These are phyloP conservation scores for Saccostrea echinata DNA, from an alignment of 1,140 invertebrate species.

Conservation along the genomic window DNA sequence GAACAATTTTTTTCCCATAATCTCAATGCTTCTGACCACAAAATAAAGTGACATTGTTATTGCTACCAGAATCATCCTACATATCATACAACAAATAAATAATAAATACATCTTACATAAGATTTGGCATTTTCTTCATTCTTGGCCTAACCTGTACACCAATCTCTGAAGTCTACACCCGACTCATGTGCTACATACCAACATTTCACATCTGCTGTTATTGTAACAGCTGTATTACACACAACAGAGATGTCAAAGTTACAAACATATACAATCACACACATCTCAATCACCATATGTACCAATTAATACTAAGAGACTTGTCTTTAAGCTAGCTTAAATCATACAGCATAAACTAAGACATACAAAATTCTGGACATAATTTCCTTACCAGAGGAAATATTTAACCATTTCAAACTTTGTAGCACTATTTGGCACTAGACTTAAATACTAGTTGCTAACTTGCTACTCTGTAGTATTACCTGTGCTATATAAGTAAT, in stretches of 20 bases:
- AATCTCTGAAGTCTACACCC: not conserved
- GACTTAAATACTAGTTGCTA: not conserved
- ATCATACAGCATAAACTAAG: too few relatives aligned
- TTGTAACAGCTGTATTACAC: not conserved
- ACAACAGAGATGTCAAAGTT: not conserved
- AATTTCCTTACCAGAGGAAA: conserved; percentile 31
- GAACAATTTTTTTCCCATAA: not conserved
- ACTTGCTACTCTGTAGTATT: not conserved
- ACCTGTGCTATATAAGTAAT: not conserved
- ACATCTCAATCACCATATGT: too few relatives aligned
- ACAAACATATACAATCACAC: too few relatives aligned
- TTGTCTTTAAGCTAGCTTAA: too few relatives aligned
- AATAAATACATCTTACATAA: not conserved
- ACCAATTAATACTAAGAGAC: too few relatives aligned
- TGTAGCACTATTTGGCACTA: conserved; percentile 19
- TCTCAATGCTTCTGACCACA: not conserved
- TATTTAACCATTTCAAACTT: not conserved
- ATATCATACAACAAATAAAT: not conserved
- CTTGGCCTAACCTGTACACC: not conserved
- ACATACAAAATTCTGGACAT: not conserved
- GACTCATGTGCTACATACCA: not conserved
- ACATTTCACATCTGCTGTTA: not conserved
- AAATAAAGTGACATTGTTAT: not conserved
- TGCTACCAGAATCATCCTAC: not conserved
- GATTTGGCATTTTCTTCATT: not conserved